These are phyloP conservation scores for Nyctibius grandis DNA, from an alignment of 2,797 vertebrate species.

Conservation along the genomic window DNA sequence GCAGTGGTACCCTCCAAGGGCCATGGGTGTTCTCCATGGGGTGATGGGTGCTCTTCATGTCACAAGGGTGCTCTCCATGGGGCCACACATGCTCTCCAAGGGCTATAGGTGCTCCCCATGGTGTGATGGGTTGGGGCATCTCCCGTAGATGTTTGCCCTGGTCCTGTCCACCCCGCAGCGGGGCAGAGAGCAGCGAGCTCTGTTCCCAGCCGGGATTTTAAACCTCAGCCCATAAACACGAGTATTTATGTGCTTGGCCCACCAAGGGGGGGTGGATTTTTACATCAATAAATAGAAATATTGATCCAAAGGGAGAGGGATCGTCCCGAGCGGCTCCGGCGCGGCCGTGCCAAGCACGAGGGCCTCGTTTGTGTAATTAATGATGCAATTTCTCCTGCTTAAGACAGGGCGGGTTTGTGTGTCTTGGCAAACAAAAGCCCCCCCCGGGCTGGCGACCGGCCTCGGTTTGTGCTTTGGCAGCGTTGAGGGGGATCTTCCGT, in stretches of 20 bases:
- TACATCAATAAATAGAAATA: not conserved
- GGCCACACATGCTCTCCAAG: not conserved
- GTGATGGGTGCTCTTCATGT: no score
- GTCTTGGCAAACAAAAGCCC: not conserved
- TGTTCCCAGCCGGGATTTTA: not conserved
- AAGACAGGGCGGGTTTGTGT: not conserved
- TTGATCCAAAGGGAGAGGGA: not conserved
- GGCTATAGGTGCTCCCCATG: not conserved
- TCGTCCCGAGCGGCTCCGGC: accelerated
- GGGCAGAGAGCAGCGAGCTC: not conserved
- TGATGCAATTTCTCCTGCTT: not conserved
- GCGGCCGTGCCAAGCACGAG: not conserved
- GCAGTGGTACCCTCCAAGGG: no score
- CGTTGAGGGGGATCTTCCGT: not conserved
- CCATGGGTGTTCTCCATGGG: not conserved
- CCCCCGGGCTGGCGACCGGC: not conserved
- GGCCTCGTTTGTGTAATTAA: not conserved
- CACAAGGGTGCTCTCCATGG: no score
- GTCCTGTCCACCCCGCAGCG: accelerated
- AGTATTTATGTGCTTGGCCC: accelerated
- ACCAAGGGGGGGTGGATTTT: not conserved
- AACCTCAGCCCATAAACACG: not conserved
- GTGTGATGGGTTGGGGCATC: accelerated
- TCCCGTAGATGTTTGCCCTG: not conserved
- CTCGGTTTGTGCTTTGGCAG: not conserved